phyloP scores from a whole-genome alignment of 2,113 vertebrate species.

The Psilopsiagon aurifrons region DNA sequence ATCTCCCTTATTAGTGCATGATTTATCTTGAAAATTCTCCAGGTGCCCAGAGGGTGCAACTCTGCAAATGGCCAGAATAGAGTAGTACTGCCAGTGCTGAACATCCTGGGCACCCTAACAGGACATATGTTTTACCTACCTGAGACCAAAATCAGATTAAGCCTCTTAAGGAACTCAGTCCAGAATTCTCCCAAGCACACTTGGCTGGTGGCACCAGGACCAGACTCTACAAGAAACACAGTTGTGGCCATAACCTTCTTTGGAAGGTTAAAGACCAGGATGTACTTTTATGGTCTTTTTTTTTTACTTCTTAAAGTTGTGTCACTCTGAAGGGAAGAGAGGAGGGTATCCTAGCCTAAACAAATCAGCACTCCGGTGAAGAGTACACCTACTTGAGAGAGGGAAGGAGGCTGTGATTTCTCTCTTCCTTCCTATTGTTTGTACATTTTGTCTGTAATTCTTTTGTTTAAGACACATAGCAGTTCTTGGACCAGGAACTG shows the following conservation, averaged over 20 bases:
- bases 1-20: neutral
- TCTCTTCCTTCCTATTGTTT: neutral
- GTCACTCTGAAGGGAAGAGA: neutral
- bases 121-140: neutral
- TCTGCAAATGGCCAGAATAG: neutral
- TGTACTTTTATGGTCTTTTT: neutral
- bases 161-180: neutral
- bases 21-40: neutral
- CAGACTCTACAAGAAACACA: neutral
- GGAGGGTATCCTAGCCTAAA: neutral
- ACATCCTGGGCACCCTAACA: neutral
- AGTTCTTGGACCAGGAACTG: neutral
- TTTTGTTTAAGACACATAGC: neutral
- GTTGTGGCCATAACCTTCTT: neutral
- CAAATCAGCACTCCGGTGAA: neutral
- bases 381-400: neutral
- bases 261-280: neutral
- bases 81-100: neutral
- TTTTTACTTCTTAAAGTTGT: neutral
- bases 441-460: neutral
- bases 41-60: neutral
- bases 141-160: neutral
- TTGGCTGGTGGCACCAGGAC: neutral
- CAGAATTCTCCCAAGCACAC: neutral
- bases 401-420: neutral